A percentile compares a stretch with the other conserved stretches of the same genome.
Evolutionary conservation across 1,140 invertebrate species (phyloP).

Genomic region (Carposina sasakii): DNA sequence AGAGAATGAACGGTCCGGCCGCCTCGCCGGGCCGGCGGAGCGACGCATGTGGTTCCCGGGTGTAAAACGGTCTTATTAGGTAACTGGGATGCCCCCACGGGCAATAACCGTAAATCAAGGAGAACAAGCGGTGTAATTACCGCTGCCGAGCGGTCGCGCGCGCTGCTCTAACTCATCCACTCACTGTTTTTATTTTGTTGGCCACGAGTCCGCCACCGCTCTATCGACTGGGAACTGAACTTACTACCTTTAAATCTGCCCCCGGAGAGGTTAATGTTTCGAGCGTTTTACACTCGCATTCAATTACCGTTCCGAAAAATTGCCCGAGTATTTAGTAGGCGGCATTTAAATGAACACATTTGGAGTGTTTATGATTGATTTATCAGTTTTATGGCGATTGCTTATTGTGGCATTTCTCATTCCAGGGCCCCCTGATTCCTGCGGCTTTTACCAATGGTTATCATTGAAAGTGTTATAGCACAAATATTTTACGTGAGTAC

Average conservation of each 20-base stretch:
- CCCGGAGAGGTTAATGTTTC: slow-evolving; percentile 55
- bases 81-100: slow-evolving; percentile 66
- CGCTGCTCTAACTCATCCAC: slow-evolving; percentile 66
- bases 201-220: slow-evolving; percentile 53
- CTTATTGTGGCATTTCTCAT: slow-evolving; percentile 36
- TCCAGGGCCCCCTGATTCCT: slow-evolving; percentile 92
- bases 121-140: slow-evolving; percentile 71
- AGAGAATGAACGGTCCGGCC: slow-evolving; percentile 54
- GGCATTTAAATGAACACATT: not conserved
- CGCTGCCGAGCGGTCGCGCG: slow-evolving; percentile 61
- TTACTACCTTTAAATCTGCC: slow-evolving; percentile 67
- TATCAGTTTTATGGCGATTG: not conserved
- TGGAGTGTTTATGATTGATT: too few relatives aligned
- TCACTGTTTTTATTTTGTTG: slow-evolving; percentile 69
- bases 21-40: slow-evolving; percentile 31
- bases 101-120: slow-evolving; percentile 72
- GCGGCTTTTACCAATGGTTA: slow-evolving; percentile 95
- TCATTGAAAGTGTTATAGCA: slow-evolving; percentile 84
- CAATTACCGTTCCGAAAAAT: slow-evolving; percentile 41
- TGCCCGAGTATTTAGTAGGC: not conserved
- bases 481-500: slow-evolving; percentile 71
- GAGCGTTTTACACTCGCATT: slow-evolving; percentile 51
- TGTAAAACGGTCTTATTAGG: slow-evolving; percentile 71
- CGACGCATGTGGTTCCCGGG: slow-evolving; percentile 61
- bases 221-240: slow-evolving; percentile 64